These are phyloP conservation scores for Hirtodrosophila duncani DNA, from an alignment of 2,888 invertebrate species.

Conservation along the genomic window DNA sequence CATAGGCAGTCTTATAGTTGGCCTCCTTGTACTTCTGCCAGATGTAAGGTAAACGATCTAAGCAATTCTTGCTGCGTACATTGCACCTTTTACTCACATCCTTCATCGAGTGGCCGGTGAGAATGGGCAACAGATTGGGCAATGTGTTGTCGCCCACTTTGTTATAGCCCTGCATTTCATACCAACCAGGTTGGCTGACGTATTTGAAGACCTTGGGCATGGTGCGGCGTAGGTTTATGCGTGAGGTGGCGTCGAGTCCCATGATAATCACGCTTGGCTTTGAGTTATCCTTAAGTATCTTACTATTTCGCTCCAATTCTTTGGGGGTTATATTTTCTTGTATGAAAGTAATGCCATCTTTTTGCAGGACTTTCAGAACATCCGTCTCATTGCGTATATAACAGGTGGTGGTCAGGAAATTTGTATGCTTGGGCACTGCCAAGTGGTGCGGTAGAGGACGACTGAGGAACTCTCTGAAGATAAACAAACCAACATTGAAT, in stretches of 20 bases:
- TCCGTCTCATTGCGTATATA: neutral
- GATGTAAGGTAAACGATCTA: constrained; percentile 85
- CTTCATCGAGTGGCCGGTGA: constrained; percentile 82
- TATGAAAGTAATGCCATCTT: constrained; percentile 19
- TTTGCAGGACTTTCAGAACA: neutral
- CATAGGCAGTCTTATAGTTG: constrained; percentile 87
- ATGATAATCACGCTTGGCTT: constrained; percentile 80
- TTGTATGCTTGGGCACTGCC: neutral
- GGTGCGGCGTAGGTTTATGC: constrained; percentile 85
- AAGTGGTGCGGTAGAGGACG: neutral
- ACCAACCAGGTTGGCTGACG: constrained; percentile 82
- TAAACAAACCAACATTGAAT: too few relatives aligned
- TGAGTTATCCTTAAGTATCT: neutral
- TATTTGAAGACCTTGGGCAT: constrained; percentile 84
- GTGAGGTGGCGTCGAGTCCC: constrained; percentile 91
- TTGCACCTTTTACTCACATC: constrained; percentile 79
- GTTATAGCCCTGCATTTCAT: constrained; percentile 85
- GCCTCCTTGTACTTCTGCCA: constrained; percentile 85
- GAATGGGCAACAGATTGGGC: constrained; percentile 89
- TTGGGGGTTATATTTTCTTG: neutral
- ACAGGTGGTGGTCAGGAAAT: constrained; percentile 22
- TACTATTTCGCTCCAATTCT: neutral
- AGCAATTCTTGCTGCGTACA: too few relatives aligned
- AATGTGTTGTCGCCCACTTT: constrained; percentile 90
- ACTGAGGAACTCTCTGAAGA: neutral